These are phyloP conservation scores for Mimumesa dahlbomi DNA, from an alignment of 2,888 invertebrate species.

Conservation along the genomic window DNA sequence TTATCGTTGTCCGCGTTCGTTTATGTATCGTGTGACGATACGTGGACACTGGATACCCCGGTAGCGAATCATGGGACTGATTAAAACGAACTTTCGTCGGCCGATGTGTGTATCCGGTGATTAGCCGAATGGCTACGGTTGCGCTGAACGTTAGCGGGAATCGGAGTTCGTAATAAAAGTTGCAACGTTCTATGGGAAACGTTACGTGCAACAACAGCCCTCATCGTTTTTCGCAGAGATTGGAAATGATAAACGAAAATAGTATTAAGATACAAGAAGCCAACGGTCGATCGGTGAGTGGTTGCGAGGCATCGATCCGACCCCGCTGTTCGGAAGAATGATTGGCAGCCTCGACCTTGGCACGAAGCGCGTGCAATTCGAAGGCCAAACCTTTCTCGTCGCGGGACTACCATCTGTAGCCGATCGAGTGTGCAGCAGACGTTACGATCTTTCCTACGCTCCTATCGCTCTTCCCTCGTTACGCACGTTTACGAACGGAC, in stretches of 20 bases:
- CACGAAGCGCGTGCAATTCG: slow-evolving; percentile 25
- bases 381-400: slow-evolving; percentile 35
- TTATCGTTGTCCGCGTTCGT: neutral
- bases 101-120: slow-evolving; percentile 41
- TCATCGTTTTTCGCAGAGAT: no score
- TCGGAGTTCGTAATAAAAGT: no score
- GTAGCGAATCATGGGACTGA: slow-evolving; percentile 29
- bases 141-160: no score
- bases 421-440: slow-evolving; percentile 1
- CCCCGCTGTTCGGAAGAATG: no score
- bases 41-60: slow-evolving; percentile 18
- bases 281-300: neutral
- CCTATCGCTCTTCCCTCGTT: no score
- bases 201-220: no score
- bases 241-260: neutral
- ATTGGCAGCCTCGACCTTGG: slow-evolving; percentile 33
- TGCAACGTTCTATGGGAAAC: no score
- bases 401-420: slow-evolving; percentile 8
- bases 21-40: slow-evolving; percentile 24
- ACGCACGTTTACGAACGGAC: no score
- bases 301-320: no score
- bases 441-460: no score
- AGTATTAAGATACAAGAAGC: neutral
- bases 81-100: slow-evolving; percentile 45
- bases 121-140: no score